These are phyloP conservation scores for Osmerus mordax DNA, from an alignment of 2,113 vertebrate genomes.

Conservation along the genomic window DNA sequence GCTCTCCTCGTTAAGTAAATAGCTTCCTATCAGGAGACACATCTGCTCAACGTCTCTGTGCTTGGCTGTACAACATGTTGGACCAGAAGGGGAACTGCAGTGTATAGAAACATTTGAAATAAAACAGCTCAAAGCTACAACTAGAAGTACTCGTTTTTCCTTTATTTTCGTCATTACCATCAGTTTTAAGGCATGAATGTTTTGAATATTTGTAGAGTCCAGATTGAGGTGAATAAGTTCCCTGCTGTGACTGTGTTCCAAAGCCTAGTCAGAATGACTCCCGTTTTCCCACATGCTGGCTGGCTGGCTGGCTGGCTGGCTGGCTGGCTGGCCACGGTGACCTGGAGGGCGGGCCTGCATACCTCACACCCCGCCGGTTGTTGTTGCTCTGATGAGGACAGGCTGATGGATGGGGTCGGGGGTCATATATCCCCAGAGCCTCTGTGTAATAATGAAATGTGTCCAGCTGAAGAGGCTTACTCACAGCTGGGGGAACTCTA, in stretches of 20 bases:
- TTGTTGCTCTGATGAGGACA: slow-evolving; percentile 10
- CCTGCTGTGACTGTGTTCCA: slow-evolving; percentile 1
- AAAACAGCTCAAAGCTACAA: not conserved
- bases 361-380: slow-evolving; percentile 20
- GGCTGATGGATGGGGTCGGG: slow-evolving; percentile 32
- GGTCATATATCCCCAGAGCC: slow-evolving; percentile 9
- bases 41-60: slow-evolving; percentile 14
- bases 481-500: slow-evolving; percentile 21
- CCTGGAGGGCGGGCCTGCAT: not conserved
- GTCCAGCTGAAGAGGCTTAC: slow-evolving; percentile 7
- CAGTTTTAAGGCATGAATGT: slow-evolving; percentile 26
- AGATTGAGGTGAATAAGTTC: slow-evolving; percentile 22
- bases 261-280: slow-evolving; percentile 5
- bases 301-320: not conserved
- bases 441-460: slow-evolving; percentile 36
- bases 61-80: slow-evolving; percentile 2
- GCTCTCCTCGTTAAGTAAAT: not conserved
- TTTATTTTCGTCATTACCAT: not conserved
- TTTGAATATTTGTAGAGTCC: slow-evolving; percentile 33
- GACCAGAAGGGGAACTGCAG: not conserved
- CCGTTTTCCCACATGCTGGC: slow-evolving; percentile 21
- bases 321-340: not conserved
- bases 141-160: not conserved
- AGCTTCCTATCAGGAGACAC: not conserved
- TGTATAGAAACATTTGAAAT: slow-evolving; percentile 8